A percentile compares a stretch with the other conserved stretches of the same genome.
phyloP scores from a whole-genome alignment of 2,888 invertebrate genomes.

The Oegoconia quadripuncta region DNA sequence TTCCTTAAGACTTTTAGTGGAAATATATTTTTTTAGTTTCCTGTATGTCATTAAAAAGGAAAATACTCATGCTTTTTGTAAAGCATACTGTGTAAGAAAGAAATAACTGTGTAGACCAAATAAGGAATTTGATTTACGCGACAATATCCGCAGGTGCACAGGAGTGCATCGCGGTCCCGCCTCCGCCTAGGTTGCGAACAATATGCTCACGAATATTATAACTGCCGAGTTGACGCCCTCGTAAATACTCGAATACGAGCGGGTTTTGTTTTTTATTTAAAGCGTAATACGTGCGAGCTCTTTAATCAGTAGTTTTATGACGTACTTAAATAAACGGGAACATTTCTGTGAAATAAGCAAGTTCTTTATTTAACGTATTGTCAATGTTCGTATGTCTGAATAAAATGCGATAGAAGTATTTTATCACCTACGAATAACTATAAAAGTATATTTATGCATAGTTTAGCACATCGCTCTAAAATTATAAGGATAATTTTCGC shows the following conservation, averaged over 20 bases:
- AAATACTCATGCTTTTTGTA: too few relatives aligned
- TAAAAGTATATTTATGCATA: too few relatives aligned
- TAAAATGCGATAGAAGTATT: too few relatives aligned
- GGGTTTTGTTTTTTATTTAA: slow-evolving; percentile 49
- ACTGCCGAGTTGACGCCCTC: slow-evolving; percentile 35
- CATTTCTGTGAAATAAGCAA: too few relatives aligned
- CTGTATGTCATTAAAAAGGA: too few relatives aligned
- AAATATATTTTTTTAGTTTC: too few relatives aligned
- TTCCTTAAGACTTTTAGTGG: too few relatives aligned
- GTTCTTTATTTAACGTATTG: too few relatives aligned
- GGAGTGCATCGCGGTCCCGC: slow-evolving; percentile 37
- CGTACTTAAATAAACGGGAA: slow-evolving; percentile 33
- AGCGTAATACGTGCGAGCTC: slow-evolving; percentile 31
- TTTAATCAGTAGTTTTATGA: slow-evolving; percentile 38
- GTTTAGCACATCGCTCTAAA: too few relatives aligned
- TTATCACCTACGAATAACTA: too few relatives aligned
- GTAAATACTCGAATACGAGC: slow-evolving; percentile 33
- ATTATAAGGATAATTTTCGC: too few relatives aligned
- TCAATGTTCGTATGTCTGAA: background rate
- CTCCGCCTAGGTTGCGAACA: slow-evolving; percentile 22
- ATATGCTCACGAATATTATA: slow-evolving; percentile 39
- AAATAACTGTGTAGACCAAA: slow-evolving; percentile 56
- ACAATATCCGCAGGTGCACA: slow-evolving; percentile 70
- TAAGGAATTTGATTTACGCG: slow-evolving; percentile 70
- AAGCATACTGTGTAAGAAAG: too few relatives aligned